phyloP scores from a whole-genome alignment of 2,113 vertebrate genomes.

The pig (Sus scrofa) region T2T-Sscrofa CM000824.6:160424001-160424500 shows the following conservation, averaged over 20 bases:
- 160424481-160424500: background rate
- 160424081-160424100: background rate
- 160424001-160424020: background rate
- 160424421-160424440: no score
- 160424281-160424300: background rate
- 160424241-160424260: background rate
- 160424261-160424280: background rate
- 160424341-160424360: background rate
- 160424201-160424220: background rate
- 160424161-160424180: background rate
- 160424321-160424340: background rate
- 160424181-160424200: background rate
- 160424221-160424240: background rate
- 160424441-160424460: no score
- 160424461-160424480: no score
- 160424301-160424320: background rate
- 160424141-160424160: background rate
- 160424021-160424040: background rate
- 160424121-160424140: background rate
- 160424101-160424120: background rate
- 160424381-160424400: no score
- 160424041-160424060: background rate
- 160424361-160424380: no score
- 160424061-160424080: background rate
- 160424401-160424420: no score